Base-by-base conservation (phyloP, 2,888 invertebrate species). In the Baccha elongata region DNA sequence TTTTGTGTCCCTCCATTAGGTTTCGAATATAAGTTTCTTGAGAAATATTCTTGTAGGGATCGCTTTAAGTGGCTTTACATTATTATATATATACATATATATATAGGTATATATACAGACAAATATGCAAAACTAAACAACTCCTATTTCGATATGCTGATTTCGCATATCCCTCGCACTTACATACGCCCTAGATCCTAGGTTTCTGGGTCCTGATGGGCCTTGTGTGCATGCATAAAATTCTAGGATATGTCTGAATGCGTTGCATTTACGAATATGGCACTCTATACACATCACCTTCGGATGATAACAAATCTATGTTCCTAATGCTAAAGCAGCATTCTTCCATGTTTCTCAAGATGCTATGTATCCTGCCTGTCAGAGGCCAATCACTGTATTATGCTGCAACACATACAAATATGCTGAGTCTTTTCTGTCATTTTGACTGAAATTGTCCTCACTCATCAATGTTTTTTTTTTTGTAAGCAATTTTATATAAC, bases 1-100 rank as follows among this genome's bases (percentile, higher is more conserved):
- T 74, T 80, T 80, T 74, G 62, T 74, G 79, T 68, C 55, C 67
- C 62, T 69, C 74, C 80, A 80, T 80, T 80, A 74, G 74, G 62
- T 74, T 74, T 62, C 68, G 64, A 62, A 80, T 80, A 60, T 60
- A 67, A 42, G 42, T 73, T 74, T 58, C 68, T 64, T 68, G 68
- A 46, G 68, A 68, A 53, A 74, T 60, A 60, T 55, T 80, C 79
- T 55, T 48, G 15, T 42, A 40, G 67, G 73, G 48, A 74, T 74
- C 65, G 44, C 65, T 74, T 74, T 74, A 80, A 74, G 68, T 80
- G 74, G 55, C 74, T 58, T 80, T 74, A 73, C 78, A 79, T 74
- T n/a, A n/a, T n/a, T n/a, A n/a, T n/a, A n/a, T n/a, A n/a, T n/a
- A 29, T 29, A 10, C 1, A 29, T 6, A 10, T 29, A 2, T 29